These are phyloP conservation scores for Aphelenchoides fujianensis DNA, from an alignment of 1,140 invertebrate species.

Conservation along the genomic window DNA sequence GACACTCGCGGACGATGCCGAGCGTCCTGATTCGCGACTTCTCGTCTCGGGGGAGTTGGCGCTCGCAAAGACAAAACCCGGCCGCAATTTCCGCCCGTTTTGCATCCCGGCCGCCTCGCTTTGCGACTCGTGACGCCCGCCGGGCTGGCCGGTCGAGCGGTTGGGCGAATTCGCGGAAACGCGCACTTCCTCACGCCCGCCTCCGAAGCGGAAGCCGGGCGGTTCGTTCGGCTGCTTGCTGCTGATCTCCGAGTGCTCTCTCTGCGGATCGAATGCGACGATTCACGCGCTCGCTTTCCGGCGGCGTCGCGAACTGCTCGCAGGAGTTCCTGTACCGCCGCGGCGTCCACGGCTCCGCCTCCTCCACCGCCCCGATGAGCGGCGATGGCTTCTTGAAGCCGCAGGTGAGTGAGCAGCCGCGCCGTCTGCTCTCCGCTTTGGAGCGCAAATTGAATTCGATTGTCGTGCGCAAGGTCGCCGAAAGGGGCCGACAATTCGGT, in stretches of 20 bases:
- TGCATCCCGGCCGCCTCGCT: background rate
- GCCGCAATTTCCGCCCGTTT: background rate
- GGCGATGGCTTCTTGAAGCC: background rate
- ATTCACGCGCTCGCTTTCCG: background rate
- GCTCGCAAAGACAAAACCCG: background rate
- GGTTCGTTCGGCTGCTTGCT: too few relatives aligned
- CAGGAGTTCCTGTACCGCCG: constrained; percentile 2
- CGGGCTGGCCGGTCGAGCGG: background rate
- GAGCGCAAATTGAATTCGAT: too few relatives aligned
- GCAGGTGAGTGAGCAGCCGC: background rate
- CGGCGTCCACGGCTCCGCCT: background rate
- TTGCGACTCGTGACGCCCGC: background rate
- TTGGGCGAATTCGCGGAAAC: background rate
- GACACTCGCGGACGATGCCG: too few relatives aligned
- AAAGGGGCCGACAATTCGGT: too few relatives aligned
- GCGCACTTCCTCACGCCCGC: background rate
- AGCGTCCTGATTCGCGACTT: background rate
- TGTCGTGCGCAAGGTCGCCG: too few relatives aligned
- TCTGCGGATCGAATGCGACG: background rate
- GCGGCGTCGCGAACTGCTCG: background rate
- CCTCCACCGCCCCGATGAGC: too few relatives aligned
- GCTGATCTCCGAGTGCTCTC: too few relatives aligned
- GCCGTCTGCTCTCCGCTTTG: too few relatives aligned
- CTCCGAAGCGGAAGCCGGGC: too few relatives aligned
- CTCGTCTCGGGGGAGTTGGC: background rate